Conservation (phyloP, 2,797 vertebrate genomes). For the Scleropages formosus region DNA sequence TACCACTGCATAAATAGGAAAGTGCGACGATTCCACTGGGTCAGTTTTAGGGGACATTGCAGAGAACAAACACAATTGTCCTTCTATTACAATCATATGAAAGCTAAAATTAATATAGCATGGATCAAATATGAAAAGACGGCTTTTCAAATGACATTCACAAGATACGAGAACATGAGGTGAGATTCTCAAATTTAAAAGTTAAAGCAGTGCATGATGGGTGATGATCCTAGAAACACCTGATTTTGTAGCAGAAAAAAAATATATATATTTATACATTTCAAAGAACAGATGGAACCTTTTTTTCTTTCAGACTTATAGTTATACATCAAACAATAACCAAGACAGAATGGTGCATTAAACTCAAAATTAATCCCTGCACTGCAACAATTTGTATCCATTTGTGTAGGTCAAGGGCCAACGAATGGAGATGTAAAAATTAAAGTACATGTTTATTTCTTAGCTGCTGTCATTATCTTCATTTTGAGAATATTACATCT, state of each 20-base stretch:
- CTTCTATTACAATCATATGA: not conserved
- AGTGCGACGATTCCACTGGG: not conserved
- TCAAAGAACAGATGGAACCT: conserved; percentile 2
- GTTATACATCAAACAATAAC: not conserved
- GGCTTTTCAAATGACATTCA: not conserved
- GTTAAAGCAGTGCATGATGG: no score
- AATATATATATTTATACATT: no score
- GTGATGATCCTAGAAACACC: conserved; percentile 6
- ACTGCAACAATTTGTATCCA: not conserved
- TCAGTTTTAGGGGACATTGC: not conserved
- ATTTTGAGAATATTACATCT: not conserved
- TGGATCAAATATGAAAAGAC: not conserved
- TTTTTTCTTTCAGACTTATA: not conserved
- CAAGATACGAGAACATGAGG: no score
- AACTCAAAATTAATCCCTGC: not conserved
- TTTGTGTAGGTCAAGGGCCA: conserved; percentile 1
- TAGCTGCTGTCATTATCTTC: conserved; percentile 5
- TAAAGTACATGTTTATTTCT: conserved; percentile 8
- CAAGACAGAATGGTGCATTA: not conserved
- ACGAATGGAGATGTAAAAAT: conserved; percentile 1
- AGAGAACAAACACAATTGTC: not conserved
- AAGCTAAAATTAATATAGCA: not conserved
- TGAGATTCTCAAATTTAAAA: no score
- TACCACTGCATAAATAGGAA: not conserved
- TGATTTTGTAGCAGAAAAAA: not conserved